These are phyloP conservation scores for Knipowitschia caucasica DNA, from an alignment of 2,797 vertebrate genomes.

Conservation along the genomic window DNA sequence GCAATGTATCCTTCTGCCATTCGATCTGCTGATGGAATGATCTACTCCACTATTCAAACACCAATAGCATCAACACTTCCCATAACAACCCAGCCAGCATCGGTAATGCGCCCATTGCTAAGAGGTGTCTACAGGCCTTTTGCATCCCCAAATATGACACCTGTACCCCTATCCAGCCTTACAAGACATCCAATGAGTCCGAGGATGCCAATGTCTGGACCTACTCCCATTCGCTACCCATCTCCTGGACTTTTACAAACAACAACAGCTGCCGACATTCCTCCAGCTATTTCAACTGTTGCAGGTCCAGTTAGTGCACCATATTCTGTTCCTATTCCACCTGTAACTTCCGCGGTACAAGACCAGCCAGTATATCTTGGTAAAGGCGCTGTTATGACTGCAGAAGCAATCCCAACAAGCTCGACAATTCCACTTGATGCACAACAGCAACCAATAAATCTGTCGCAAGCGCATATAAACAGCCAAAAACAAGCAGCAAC, in stretches of 20 bases:
- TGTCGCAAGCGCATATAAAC: slow-evolving; percentile 72
- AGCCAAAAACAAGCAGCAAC: slow-evolving; percentile 51
- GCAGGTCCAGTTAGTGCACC: slow-evolving; percentile 41
- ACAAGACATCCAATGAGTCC: slow-evolving; percentile 83
- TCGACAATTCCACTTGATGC: slow-evolving; percentile 52
- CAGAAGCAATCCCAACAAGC: slow-evolving; percentile 38
- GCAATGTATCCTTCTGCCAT: slow-evolving; percentile 92
- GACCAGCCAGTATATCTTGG: slow-evolving; percentile 91
- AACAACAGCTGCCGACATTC: slow-evolving; percentile 48
- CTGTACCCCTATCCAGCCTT: slow-evolving; percentile 88
- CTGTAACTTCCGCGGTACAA: slow-evolving; percentile 54
- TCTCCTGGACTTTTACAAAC: slow-evolving; percentile 74
- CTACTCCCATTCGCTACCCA: slow-evolving; percentile 80
- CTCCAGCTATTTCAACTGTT: slow-evolving; percentile 38
- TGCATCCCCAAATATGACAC: slow-evolving; percentile 78
- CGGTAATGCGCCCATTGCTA: slow-evolving; percentile 86
- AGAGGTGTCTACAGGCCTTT: slow-evolving; percentile 88
- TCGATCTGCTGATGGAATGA: slow-evolving; percentile 93
- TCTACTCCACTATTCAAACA: slow-evolving; percentile 98
- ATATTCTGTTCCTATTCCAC: slow-evolving; percentile 34
- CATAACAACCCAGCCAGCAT: slow-evolving; percentile 95
- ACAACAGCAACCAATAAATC: slow-evolving; percentile 76
- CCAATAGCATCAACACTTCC: slow-evolving; percentile 97
- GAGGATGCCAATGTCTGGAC: slow-evolving; percentile 79
- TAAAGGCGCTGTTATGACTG: slow-evolving; percentile 75